Conservation (phyloP, 2,113 vertebrate species). For the Equus quagga region DNA sequence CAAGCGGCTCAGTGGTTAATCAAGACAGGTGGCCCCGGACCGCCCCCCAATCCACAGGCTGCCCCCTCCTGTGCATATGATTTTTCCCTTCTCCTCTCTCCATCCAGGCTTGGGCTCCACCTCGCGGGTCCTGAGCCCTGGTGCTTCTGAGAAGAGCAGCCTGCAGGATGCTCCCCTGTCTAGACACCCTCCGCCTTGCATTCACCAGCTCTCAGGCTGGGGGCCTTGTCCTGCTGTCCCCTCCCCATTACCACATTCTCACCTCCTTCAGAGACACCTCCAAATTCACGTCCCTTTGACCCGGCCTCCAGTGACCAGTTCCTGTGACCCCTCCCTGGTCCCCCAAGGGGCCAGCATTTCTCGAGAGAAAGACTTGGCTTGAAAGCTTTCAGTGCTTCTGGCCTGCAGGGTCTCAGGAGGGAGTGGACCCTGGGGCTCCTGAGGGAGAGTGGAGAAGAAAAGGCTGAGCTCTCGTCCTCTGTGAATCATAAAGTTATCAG, state of each 20-base stretch:
- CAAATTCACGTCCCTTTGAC: neutral
- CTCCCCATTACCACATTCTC: too few species aligned
- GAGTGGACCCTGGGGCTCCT: neutral
- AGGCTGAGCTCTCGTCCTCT: neutral
- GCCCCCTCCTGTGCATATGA: fast-evolving
- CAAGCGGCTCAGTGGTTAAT: neutral
- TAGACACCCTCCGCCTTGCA: neutral
- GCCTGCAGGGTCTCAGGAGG: neutral
- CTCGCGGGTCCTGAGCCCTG: neutral
- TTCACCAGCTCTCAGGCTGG: neutral
- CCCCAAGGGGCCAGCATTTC: neutral
- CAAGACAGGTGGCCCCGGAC: neutral
- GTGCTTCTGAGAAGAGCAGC: neutral
- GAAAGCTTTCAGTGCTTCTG: neutral
- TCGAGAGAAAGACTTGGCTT: neutral
- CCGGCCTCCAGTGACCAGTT: neutral
- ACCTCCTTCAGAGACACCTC: neutral
- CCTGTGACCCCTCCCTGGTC: neutral
- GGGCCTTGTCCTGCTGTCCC: neutral
- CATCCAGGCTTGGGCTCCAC: neutral
- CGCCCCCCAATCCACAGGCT: fast-evolving
- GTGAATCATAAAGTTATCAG: neutral
- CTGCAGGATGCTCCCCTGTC: fast-evolving
- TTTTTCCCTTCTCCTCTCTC: neutral
- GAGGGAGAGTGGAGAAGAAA: too few species aligned